Conservation (phyloP, 2,888 invertebrate species). For the Clepsis dumicolana region DNA sequence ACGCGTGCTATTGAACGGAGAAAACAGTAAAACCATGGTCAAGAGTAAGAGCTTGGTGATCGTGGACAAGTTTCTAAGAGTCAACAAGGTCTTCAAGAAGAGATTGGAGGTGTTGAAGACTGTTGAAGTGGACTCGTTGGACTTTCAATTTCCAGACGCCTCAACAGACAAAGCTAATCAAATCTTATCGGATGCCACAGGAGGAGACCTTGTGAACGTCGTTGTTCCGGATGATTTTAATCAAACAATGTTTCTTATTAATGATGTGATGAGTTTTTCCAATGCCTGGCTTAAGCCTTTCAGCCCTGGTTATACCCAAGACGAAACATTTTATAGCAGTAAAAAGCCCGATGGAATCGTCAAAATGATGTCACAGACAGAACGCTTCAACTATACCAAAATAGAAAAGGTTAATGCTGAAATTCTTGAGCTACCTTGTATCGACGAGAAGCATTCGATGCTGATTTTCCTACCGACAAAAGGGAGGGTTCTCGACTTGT, state of each 20-base stretch:
- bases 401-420: constrained; percentile 57
- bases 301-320: constrained; percentile 53
- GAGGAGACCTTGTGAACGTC: constrained; percentile 52
- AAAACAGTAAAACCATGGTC: constrained; percentile 53
- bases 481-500: constrained; percentile 58
- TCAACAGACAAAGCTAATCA: constrained; percentile 59
- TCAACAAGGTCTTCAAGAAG: constrained; percentile 57
- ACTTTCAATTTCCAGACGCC: constrained; percentile 56
- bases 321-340: constrained; percentile 56
- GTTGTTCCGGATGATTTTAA: constrained; percentile 64
- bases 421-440: constrained; percentile 65
- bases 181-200: constrained; percentile 53
- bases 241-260: constrained; percentile 58
- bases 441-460: constrained; percentile 59
- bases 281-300: constrained; percentile 67
- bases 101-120: constrained; percentile 57
- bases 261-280: constrained; percentile 64
- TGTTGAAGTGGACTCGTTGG: constrained; percentile 57
- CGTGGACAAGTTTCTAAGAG: constrained; percentile 59
- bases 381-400: constrained; percentile 59
- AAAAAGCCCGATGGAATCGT: constrained; percentile 56
- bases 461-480: constrained; percentile 62
- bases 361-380: constrained; percentile 68
- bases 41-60: constrained; percentile 60
- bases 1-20: constrained; percentile 54